These are phyloP conservation scores for Aphyosemion australe DNA, from an alignment of 2,113 vertebrate species.

Conservation along the genomic window DNA sequence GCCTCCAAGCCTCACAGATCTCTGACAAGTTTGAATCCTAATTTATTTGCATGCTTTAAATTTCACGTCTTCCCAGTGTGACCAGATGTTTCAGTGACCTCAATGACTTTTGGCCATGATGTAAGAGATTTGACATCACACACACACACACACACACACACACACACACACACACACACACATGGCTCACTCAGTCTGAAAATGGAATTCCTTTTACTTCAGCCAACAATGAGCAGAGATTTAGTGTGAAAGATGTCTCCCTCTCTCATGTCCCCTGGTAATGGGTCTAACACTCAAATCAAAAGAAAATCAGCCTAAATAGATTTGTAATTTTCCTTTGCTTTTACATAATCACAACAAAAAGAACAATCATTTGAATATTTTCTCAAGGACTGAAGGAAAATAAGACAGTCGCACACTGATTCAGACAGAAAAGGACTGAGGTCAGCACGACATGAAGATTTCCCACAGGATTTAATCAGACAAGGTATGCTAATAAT, in stretches of 20 bases:
- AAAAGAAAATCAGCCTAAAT: not conserved
- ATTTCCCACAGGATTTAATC: conserved; percentile 18
- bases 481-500: too few species aligned
- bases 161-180: conserved; percentile 27
- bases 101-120: conserved; percentile 10
- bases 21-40: conserved; percentile 14
- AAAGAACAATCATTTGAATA: not conserved
- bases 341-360: not conserved
- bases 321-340: not conserved
- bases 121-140: conserved; percentile 43
- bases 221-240: conserved; percentile 32
- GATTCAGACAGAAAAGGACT: conserved; percentile 30
- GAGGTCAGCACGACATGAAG: conserved; percentile 16
- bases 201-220: conserved; percentile 41
- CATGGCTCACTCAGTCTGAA: conserved; percentile 27
- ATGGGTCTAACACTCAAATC: not conserved
- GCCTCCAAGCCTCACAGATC: not conserved
- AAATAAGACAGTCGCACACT: conserved; percentile 18
- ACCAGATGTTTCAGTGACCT: conserved; percentile 57
- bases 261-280: not conserved
- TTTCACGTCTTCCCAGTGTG: conserved; percentile 33
- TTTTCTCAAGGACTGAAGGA: not conserved
- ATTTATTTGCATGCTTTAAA: conserved; percentile 8
- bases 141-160: conserved; percentile 29
- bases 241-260: conserved; percentile 37